A percentile compares a stretch with the other conserved stretches of the same genome.
phyloP scores from a whole-genome alignment of 2,888 invertebrate genomes.

The Agrotis ipsilon region DNA sequence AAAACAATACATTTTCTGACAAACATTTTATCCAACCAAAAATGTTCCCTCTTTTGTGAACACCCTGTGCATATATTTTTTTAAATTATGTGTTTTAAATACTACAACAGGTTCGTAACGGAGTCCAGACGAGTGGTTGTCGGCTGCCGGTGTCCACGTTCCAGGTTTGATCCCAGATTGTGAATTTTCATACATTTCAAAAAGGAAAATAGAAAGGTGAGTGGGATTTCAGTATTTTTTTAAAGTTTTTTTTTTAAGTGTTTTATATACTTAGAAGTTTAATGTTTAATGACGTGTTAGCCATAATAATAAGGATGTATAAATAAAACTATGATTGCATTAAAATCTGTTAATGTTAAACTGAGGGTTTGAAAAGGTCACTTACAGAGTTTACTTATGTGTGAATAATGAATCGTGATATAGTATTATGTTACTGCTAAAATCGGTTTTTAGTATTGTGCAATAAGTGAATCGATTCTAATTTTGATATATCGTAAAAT shows the following conservation, averaged over 20 bases:
- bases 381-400: too few relatives aligned
- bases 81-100: conserved; percentile 83
- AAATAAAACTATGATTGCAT: too few relatives aligned
- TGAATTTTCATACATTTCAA: conserved; percentile 52
- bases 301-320: neutral
- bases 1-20: neutral
- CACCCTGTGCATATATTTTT: conserved; percentile 75
- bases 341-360: too few relatives aligned
- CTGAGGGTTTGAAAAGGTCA: too few relatives aligned
- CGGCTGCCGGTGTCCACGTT: conserved; percentile 78
- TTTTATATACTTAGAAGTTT: neutral
- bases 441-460: too few relatives aligned
- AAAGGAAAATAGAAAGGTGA: conserved; percentile 63
- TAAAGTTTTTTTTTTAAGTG: conserved; percentile 13
- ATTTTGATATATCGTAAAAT: too few relatives aligned
- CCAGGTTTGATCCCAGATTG: conserved; percentile 61
- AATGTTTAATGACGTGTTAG: conserved; percentile 14
- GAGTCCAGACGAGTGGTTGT: conserved; percentile 78
- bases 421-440: too few relatives aligned
- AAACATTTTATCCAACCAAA: conserved; percentile 7
- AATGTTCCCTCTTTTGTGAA: conserved; percentile 35
- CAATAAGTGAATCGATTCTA: too few relatives aligned
- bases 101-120: conserved; percentile 62
- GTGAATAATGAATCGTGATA: too few relatives aligned
- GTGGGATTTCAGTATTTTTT: conserved; percentile 23